A percentile compares a stretch with the other conserved stretches of the same genome.
These are phyloP conservation scores for Bombylius discolor DNA, from an alignment of 2,888 invertebrate species.

Conservation along the genomic window DNA sequence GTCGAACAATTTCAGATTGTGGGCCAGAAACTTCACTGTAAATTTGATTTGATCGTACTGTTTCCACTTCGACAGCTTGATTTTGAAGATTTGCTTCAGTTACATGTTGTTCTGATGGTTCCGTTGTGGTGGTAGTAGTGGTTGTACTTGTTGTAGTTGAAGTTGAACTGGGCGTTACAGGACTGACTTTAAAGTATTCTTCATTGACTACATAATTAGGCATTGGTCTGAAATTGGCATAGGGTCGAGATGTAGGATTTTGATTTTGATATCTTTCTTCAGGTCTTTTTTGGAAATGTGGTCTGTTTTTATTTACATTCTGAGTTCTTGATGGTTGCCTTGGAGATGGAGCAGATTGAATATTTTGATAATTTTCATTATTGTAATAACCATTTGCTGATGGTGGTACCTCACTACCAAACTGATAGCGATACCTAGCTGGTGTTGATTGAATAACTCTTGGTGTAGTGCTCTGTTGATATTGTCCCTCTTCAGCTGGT, in stretches of 20 bases:
- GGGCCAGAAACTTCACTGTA: conserved; percentile 5
- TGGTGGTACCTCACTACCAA: conserved; percentile 15
- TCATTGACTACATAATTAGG: conserved; percentile 30
- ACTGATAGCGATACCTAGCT: conserved; percentile 17
- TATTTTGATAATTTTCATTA: not conserved
- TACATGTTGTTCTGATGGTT: not conserved
- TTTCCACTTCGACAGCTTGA: conserved; percentile 15
- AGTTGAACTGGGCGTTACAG: conserved; percentile 30
- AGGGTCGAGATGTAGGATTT: conserved; percentile 15
- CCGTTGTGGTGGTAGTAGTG: conserved; percentile 21
- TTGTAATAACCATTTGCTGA: not conserved
- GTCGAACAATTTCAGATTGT: conserved; percentile 18
- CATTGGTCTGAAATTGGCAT: conserved; percentile 25
- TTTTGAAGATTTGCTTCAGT: not conserved
- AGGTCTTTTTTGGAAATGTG: not conserved
- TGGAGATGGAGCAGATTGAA: not conserved
- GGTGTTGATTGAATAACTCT: conserved; percentile 19
- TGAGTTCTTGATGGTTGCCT: not conserved
- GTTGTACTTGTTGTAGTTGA: conserved; percentile 39
- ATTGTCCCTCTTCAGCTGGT: conserved; percentile 12
- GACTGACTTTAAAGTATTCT: conserved; percentile 26
- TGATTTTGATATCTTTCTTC: conserved; percentile 8
- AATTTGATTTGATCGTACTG: not conserved
- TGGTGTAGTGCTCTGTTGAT: conserved; percentile 11
- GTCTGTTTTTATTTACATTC: not conserved